Conservation (phyloP, 2,113 vertebrate species). For the Chloropsis cyanopogon region DNA sequence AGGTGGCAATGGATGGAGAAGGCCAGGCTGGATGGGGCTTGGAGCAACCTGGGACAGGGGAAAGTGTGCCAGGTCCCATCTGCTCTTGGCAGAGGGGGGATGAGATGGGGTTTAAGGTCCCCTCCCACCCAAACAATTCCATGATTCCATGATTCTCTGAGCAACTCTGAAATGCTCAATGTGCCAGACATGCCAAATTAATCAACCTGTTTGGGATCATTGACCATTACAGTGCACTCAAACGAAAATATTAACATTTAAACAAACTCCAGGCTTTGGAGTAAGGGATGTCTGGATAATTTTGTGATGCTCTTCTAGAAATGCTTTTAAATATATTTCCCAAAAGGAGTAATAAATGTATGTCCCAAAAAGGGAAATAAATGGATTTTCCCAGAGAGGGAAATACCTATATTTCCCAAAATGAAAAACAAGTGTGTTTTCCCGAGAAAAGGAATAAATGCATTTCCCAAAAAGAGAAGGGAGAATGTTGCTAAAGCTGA, state of each 20-base stretch:
- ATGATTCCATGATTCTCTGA: background rate
- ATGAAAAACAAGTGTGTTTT: background rate
- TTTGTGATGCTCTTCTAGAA: background rate
- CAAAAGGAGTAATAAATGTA: background rate
- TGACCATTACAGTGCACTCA: background rate
- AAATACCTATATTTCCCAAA: background rate
- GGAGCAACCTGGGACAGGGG: background rate
- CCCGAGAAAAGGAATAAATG: background rate
- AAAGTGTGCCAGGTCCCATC: too few relatives aligned
- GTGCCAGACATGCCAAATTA: rapidly evolving
- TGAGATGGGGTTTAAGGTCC: background rate
- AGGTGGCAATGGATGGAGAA: background rate
- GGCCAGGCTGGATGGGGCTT: background rate
- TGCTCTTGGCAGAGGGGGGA: background rate
- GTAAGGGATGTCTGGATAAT: background rate
- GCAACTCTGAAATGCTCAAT: background rate
- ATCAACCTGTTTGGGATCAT: background rate
- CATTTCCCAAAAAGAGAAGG: background rate
- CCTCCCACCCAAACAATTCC: background rate
- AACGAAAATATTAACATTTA: background rate
- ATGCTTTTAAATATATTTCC: background rate
- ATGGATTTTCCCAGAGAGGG: background rate
- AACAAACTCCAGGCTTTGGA: background rate
- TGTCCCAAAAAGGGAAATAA: background rate
- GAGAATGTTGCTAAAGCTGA: background rate